Base-by-base conservation (phyloP, 2,888 invertebrate genomes). In the Sminthurinus aureus region DNA sequence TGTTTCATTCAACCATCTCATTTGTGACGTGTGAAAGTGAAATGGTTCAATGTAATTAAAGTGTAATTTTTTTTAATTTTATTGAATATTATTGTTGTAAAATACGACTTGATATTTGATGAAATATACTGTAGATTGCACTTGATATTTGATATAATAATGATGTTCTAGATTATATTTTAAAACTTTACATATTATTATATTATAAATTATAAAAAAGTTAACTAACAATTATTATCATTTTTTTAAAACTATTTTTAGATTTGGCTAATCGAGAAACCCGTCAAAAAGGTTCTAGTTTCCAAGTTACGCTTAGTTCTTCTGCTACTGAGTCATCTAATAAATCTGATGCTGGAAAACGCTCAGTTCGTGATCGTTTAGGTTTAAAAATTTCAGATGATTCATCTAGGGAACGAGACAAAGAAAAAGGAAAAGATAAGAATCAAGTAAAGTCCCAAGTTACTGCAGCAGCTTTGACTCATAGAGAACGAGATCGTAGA, bases 371-470 rank as follows among this genome's bases (percentile, higher is more conserved):
- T 64, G 87, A 88, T 50, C 83, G 88, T 51, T 82, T 88, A 6
- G 88, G 88, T 13, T 87, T 85, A 8, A 88, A 88, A 83, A 78
- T 88, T 8, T 78, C 84, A 0, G 87, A 88, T 38, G 87, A 85
- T 6, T 38, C 66, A 38, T 8, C 76, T 2, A 38, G n/a, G 8
- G 38, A n/a, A 22, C 18, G 73, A 51, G 67, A 18, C 24, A 69
- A 71, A 73, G 79, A 71, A 18, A 69, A 24, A 20, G 58, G 38
- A n/a, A 78, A 73, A 24, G 79, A 58, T 26, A 51, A 20, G 26
- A 3, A 22, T 20, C 78, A 67, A 11, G 20, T 83, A 9, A 83
- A 75, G 22, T 83, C 83, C 26, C 83, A 76, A 51, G 75, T 77
- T 3, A 52, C 20, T 50, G 50, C 22, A n/a, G 75, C 38, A 18